phyloP scores from a whole-genome alignment of 2,797 vertebrate species.

The Anguilla anguilla region DNA sequence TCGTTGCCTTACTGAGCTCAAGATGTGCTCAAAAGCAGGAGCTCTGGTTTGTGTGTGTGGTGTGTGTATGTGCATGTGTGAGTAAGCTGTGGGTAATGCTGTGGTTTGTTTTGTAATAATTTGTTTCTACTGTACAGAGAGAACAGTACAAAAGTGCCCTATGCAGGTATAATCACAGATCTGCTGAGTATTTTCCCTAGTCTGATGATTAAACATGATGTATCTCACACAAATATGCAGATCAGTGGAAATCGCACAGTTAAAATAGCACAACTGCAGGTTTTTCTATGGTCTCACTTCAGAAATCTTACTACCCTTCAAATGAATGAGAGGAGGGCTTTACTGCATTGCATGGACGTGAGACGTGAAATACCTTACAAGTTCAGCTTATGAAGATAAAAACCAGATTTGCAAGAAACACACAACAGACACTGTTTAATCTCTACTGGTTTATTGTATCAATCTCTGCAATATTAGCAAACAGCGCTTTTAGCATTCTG shows the following conservation, averaged over 20 bases:
- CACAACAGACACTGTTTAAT: background rate
- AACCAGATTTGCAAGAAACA: background rate
- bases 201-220: background rate
- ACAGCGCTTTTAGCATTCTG: background rate
- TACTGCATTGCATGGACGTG: background rate
- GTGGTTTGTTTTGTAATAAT: background rate
- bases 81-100: background rate
- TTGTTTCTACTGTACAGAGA: background rate
- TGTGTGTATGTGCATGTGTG: background rate
- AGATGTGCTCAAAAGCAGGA: background rate
- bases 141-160: background rate
- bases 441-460: background rate
- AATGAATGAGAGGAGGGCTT: background rate
- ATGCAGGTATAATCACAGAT: background rate
- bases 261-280: background rate
- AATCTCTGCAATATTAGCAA: background rate
- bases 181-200: background rate
- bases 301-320: background rate
- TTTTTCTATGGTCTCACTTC: background rate
- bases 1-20: slow-evolving; percentile 10
- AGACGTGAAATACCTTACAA: background rate
- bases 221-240: background rate
- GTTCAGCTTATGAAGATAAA: background rate
- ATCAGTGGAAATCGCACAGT: background rate
- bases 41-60: background rate